Evolutionary conservation across 2,888 invertebrate species (phyloP), one percentile per base, ranked within the genome.

Genomic region (Geophilus truncorum): DNA sequence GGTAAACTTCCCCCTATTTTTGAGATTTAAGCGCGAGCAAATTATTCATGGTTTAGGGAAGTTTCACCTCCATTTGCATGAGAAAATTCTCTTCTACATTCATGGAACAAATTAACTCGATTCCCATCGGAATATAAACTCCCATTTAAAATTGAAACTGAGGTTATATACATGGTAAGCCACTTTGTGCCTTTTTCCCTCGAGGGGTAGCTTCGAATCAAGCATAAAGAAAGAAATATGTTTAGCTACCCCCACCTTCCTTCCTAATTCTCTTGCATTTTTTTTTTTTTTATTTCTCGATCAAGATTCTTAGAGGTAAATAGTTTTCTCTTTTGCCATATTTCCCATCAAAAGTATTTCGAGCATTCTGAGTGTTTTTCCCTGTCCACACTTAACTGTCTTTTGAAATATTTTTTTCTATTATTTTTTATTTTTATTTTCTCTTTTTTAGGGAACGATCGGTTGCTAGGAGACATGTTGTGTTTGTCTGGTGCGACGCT

Each of bases 401-500:
- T 45, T 40, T 45, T 75, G 10, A 12, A n/a, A 75, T 75, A n/a
- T 23, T 75, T 30, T 23, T 70, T 7, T 10, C 15, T 25, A 10
- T 45, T 81, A 77, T 77, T 15, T 34, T 28, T 79, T 15, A 36
- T 30, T 34, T 21, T 77, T 57, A 82, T 25, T 51, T 81, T 84
- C 90, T 90, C 4, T 30, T 34, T 25, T 85, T 89, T 88, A 93
- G 94, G 92, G 36, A 91, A 91, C 87, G 93, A 93, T 86, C 92
- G 92, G 84, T 88, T 94, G 15, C 91, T 94, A 3, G 95, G 95
- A 2, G 95, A 95, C 86, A 91, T 94, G 90, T 88, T 95, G 25
- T 93, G 93, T 85, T 89, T 94, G 9, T 91, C 90, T 9, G 94
- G 94, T 3, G 93, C 94, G 0, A 89, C 93, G 0, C 88, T 94